These are phyloP conservation scores for Limulus polyphemus DNA, from an alignment of 2,888 invertebrate species.

Conservation along the genomic window DNA sequence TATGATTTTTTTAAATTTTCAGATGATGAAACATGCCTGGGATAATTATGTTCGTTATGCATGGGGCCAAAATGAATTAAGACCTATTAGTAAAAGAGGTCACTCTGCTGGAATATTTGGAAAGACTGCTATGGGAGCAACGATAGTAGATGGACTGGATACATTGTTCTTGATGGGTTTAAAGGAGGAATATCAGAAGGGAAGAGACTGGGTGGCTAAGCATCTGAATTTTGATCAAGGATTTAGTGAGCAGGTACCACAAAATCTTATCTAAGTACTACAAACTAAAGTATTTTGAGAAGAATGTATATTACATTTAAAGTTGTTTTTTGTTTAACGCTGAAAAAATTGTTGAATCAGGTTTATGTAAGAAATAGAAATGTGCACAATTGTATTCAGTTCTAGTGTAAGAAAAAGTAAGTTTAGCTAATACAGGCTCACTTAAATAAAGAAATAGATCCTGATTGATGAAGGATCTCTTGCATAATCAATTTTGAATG, in stretches of 20 bases:
- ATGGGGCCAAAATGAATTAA: slow-evolving; percentile 96
- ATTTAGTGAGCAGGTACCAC: slow-evolving; percentile 32
- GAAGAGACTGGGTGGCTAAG: slow-evolving; percentile 81
- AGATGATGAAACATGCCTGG: slow-evolving; percentile 99
- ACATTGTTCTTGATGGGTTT: slow-evolving; percentile 95
- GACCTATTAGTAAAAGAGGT: slow-evolving; percentile 74
- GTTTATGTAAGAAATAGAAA: too few relatives aligned
- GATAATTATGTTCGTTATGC: slow-evolving; percentile 90
- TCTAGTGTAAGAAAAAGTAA: too few relatives aligned
- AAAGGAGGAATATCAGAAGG: slow-evolving; percentile 81
- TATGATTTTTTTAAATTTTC: slow-evolving; percentile 35
- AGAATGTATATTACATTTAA: too few relatives aligned
- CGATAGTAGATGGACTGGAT: slow-evolving; percentile 92
- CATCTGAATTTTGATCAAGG: slow-evolving; percentile 55
- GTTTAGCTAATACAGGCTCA: too few relatives aligned
- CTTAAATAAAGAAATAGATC: too few relatives aligned
- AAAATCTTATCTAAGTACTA: too few relatives aligned
- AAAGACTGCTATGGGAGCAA: slow-evolving; percentile 69
- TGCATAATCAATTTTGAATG: too few relatives aligned
- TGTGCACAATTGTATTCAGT: too few relatives aligned
- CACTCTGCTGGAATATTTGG: slow-evolving; percentile 88
- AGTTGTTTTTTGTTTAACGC: too few relatives aligned
- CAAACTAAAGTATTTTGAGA: too few relatives aligned
- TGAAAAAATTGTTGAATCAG: too few relatives aligned
- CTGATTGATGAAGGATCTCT: too few relatives aligned